Base-by-base conservation (phyloP, 2,888 invertebrate genomes). In the Dasysyrphus albostriatus region DNA sequence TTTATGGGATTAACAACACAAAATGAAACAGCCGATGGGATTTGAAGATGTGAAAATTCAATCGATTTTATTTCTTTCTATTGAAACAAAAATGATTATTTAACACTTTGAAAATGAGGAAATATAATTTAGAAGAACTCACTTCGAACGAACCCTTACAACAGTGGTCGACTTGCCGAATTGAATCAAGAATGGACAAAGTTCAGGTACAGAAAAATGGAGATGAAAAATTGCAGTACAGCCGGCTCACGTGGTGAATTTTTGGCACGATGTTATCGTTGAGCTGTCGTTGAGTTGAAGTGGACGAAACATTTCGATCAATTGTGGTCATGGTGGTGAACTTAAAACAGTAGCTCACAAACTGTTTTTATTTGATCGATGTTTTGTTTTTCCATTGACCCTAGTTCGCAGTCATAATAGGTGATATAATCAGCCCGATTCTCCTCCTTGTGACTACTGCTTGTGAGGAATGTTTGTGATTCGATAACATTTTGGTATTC, bases 121-220 rank as follows among this genome's bases (percentile, higher is more conserved):
- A 39, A 49, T 67, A 47, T 29, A 47, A 32, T 16, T 16, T 39
- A 58, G 75, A 39, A 75, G 78, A 88, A 92, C 92, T 92, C 92
- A 92, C 92, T 91, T 92, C 90, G 90, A 91, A 92, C 92, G 90
- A 91, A 92, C 92, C 92, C 92, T 92, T 91, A 91, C 92, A 92
- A 92, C 91, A 91, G 91, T 91, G 91, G 90, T 89, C 89, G 88
- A 88, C 88, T 88, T 88, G 88, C 88, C 90, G 90, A 90, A 89
- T 91, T 90, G 84, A 91, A 90, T 78, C 83, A 84, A 89, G 84
- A 90, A 90, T 88, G 88, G 89, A 88, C 83, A 80, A 78, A 72
- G 80, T 88, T 74, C 51, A 54, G 79, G 82, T 88, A 79, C 58
- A 54, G 78, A 88, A 78, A 77, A 89, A 88, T 90, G 89, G 89